Evolutionary conservation across 2,888 invertebrate genomes (phyloP).

Genomic region (Lithodes maja): DNA sequence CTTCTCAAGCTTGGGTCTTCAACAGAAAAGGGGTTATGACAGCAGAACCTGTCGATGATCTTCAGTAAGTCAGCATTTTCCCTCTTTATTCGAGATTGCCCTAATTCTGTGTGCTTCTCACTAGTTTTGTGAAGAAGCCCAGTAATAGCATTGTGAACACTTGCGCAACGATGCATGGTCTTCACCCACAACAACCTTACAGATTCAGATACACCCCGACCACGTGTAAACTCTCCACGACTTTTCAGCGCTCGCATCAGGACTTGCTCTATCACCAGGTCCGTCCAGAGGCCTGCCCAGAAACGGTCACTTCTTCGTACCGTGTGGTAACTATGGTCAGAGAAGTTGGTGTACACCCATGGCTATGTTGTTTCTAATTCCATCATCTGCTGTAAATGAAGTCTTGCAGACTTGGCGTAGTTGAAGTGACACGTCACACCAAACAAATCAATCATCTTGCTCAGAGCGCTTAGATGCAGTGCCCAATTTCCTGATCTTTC

Average conservation of each 20-base stretch:
- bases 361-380: slow-evolving; percentile 2
- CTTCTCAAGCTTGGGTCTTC: background rate
- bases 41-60: background rate
- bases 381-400: slow-evolving; percentile 4
- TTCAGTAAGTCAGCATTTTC: slow-evolving; percentile 6
- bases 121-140: slow-evolving; percentile 14
- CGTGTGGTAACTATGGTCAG: background rate
- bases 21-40: background rate
- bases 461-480: background rate
- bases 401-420: background rate
- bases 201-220: slow-evolving; percentile 12
- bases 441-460: slow-evolving; percentile 9
- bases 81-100: background rate
- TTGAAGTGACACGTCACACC: slow-evolving; percentile 5
- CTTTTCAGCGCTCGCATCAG: slow-evolving; percentile 7
- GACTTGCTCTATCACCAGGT: slow-evolving; percentile 20
- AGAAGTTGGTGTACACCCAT: background rate
- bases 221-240: slow-evolving; percentile 7
- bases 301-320: background rate
- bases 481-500: background rate
- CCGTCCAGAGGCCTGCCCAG: slow-evolving; percentile 21
- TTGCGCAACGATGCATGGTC: slow-evolving; percentile 5
- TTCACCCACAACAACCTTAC: background rate
- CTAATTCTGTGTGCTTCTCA: slow-evolving; percentile 6
- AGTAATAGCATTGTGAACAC: slow-evolving; percentile 3